A percentile compares a stretch with the other conserved stretches of the same genome.
These are phyloP conservation scores for Bhutanitis thaidina DNA, from an alignment of 2,888 invertebrate genomes.

Conservation along the genomic window DNA sequence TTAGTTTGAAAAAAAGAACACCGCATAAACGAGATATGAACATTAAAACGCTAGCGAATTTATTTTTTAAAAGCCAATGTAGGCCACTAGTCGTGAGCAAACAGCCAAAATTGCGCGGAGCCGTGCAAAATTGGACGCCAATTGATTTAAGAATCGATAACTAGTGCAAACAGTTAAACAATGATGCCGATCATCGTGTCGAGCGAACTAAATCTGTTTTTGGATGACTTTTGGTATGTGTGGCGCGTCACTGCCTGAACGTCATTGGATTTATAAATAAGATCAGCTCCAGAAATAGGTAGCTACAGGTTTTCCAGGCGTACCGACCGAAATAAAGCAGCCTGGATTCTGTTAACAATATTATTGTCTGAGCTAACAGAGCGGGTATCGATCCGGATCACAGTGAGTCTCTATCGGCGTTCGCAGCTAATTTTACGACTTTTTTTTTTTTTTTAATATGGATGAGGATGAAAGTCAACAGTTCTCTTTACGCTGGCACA, in stretches of 20 bases:
- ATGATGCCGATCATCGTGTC: conserved; percentile 69
- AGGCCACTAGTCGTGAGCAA: conserved; percentile 43
- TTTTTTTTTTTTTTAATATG: conserved; percentile 58
- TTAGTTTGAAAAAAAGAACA: no score
- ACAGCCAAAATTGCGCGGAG: conserved; percentile 24
- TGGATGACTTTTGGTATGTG: conserved; percentile 79
- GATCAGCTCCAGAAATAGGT: conserved; percentile 81
- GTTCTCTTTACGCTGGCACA: conserved; percentile 93
- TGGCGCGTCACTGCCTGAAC: conserved; percentile 74
- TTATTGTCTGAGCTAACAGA: conserved; percentile 63
- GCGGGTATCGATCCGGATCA: conserved; percentile 46
- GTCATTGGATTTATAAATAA: conserved; percentile 81
- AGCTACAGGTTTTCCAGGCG: conserved; percentile 81
- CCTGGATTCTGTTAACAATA: conserved; percentile 79
- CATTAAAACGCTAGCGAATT: conserved; percentile 25
- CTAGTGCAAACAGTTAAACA: conserved; percentile 60
- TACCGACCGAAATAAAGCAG: conserved; percentile 79
- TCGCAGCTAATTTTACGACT: conserved; percentile 29
- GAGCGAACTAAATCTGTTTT: conserved; percentile 76
- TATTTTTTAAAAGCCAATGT: conserved; percentile 44
- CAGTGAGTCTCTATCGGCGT: conserved; percentile 43
- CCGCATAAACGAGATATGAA: no score
- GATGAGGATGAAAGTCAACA: conserved; percentile 84
- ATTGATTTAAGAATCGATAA: conserved; percentile 39
- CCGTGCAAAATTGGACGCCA: conserved; percentile 25